Base-by-base conservation (phyloP, 2,888 invertebrate genomes). In the Xestia xanthographa region DNA sequence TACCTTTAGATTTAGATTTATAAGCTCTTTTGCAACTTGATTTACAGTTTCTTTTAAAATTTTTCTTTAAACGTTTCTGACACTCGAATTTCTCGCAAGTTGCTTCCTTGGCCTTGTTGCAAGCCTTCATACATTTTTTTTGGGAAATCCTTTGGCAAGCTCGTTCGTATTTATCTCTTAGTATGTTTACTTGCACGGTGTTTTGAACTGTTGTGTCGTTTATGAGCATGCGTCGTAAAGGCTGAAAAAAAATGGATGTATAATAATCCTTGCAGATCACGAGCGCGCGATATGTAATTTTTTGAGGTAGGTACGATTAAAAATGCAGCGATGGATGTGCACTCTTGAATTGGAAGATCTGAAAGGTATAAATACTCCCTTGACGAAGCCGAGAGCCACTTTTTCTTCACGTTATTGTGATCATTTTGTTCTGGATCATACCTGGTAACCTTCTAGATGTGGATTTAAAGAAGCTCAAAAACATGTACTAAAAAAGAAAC, bases 121-220 rank as follows among this genome's bases (percentile, higher is more conserved):
- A 94, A 0, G 92, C 94, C 0, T 58, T 68, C 0, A 4, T 41
- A 68, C 95, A 95, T 85, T 91, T 93, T 0, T 79, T 29, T 14
- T 58, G 72, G 0, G 92, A 92, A 4, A 86, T 73, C 20, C 80
- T 87, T 8, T 88, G 72, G 73, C 95, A 95, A 0, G 87, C 92
- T 4, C 71, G 83, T 53, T 94, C 93, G 60, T 91, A 93, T 53
- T 82, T 83, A 20, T 91, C 90, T 11, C 94, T 86, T 0, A 94
- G 87, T 4, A 93, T 88, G 68, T 90, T 90, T 12, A 89, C 14
- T 9, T 69, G 22, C 8, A 50, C 67, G 0, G 43, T 60, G 2
- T 63, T 8, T 20, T 34, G 6, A 56, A 12, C 41, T 17, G 2
- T 0, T 17, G 56, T 43, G 34, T 48, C 56, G 56, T 72, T 62